Base-by-base conservation (phyloP, 2,797 vertebrate genomes). In the Dendrocincla fuliginosa region DNA sequence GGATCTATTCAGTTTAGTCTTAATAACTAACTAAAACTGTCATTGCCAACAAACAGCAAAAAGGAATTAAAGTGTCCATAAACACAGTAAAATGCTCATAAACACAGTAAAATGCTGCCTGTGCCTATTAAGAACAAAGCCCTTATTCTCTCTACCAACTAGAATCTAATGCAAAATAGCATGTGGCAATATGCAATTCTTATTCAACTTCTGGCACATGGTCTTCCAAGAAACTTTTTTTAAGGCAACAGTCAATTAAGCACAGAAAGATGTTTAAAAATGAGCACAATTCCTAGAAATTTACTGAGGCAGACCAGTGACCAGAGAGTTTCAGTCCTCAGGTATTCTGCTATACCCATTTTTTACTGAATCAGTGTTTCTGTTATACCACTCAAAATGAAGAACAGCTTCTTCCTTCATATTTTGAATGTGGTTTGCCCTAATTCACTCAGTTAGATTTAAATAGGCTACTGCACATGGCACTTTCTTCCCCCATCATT, bases 261-360 rank as follows among this genome's bases (percentile, higher is more conserved):
- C 22, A 56, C 15, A 85, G 20, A 23, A 75, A n/a, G 32, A 63
- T 69, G 32, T 55, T 89, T 65, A 78, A 78, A 87, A 78, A 69
- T 73, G 63, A 94, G 39, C 39, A 85, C 35, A 76, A 37, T 65
- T 81, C 59, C 52, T n/a, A 87, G 89, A 82, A 93, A 89, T 90
- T 71, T 63, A 76, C 44, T 37, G 27, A 84, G 56, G 55, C 39
- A 93, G 50, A 89, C 55, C 57, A 67, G 57, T 59, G 61, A 61
- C 32, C 57, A 75, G 56, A 61, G 32, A 46, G 39, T 22, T 88
- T 84, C 82, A 82, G 67, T 69, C 73, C 77, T 70, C 55, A 90
- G 87, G 19, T 27, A 81, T 79, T 69, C 44, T 30, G 33, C 27
- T 81, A 65, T 3, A 52, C 30, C 57, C 32, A 30, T n/a, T 90